phyloP scores from a whole-genome alignment of 2,888 invertebrate species.

The Netelia melanura region DNA sequence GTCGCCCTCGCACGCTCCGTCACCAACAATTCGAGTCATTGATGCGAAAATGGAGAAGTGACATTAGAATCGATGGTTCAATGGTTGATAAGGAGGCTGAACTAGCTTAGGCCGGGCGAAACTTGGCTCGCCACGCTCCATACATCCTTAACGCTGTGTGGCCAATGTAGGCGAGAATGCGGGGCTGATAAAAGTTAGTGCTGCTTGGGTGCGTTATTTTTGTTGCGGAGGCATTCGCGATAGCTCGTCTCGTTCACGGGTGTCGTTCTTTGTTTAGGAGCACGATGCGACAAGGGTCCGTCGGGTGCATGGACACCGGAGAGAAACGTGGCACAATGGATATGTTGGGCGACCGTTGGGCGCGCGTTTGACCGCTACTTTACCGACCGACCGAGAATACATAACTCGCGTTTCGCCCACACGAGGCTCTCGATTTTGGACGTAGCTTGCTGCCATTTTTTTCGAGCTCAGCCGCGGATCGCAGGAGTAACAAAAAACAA shows the following conservation, averaged over 20 bases:
- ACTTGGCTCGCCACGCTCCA: background rate
- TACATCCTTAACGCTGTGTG: background rate
- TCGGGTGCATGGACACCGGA: constrained; percentile 32
- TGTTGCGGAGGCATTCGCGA: background rate
- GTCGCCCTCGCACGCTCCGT: too few relatives aligned
- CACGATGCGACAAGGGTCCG: constrained; percentile 32
- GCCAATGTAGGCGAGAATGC: background rate
- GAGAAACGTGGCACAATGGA: constrained; percentile 53
- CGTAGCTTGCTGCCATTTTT: background rate
- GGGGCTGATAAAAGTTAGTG: constrained; percentile 16
- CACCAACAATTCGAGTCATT: too few relatives aligned
- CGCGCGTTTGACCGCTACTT: constrained; percentile 35
- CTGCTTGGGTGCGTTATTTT: background rate
- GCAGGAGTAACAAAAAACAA: constrained; percentile 13
- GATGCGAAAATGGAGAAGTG: too few relatives aligned
- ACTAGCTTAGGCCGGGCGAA: too few relatives aligned
- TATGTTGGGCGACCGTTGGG: background rate
- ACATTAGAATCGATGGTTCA: too few relatives aligned
- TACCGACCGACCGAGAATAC: constrained; percentile 26
- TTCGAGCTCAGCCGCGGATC: background rate
- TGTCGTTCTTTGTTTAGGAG: constrained; percentile 45
- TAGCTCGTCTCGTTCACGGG: constrained; percentile 29
- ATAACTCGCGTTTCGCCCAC: background rate
- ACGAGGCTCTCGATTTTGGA: constrained; percentile 29
- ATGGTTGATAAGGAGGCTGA: too few relatives aligned